phyloP scores from a whole-genome alignment of 2,888 invertebrate species.

The Ectemnius cavifrons region DNA sequence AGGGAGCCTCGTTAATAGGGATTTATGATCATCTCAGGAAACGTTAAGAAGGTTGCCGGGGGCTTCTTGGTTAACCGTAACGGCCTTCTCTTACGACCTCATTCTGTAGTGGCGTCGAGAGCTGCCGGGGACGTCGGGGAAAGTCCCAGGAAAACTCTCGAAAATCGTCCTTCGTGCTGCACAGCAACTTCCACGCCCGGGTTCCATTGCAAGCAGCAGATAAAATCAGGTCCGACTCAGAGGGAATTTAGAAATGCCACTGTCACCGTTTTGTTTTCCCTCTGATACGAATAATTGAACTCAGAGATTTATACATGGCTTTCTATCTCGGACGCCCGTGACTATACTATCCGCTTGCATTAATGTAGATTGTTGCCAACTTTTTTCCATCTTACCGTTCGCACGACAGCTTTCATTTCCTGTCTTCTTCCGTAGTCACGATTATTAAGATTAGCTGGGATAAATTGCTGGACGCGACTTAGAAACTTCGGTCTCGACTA shows the following conservation, averaged over 20 bases:
- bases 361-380: constrained; percentile 37
- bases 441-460: constrained; percentile 20
- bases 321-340: neutral
- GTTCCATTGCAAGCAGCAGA: constrained; percentile 16
- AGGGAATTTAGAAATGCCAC: constrained; percentile 24
- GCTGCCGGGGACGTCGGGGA: constrained; percentile 25
- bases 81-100: constrained; percentile 41
- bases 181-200: constrained; percentile 10
- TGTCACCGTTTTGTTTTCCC: neutral
- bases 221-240: constrained; percentile 28
- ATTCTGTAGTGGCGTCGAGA: constrained; percentile 27
- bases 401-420: constrained; percentile 47
- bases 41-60: constrained; percentile 45
- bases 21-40: constrained; percentile 58
- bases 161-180: constrained; percentile 26
- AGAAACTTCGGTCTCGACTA: constrained; percentile 39
- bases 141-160: constrained; percentile 38
- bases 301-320: neutral
- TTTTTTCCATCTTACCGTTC: constrained; percentile 29
- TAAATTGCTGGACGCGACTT: constrained; percentile 43
- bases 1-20: constrained; percentile 55
- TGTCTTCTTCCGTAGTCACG: constrained; percentile 31
- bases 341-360: constrained; percentile 7
- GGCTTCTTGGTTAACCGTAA: constrained; percentile 51
- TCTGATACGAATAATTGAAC: neutral